Evolutionary conservation across 2,888 invertebrate genomes (phyloP).

Genomic region (Molanna angustata): DNA sequence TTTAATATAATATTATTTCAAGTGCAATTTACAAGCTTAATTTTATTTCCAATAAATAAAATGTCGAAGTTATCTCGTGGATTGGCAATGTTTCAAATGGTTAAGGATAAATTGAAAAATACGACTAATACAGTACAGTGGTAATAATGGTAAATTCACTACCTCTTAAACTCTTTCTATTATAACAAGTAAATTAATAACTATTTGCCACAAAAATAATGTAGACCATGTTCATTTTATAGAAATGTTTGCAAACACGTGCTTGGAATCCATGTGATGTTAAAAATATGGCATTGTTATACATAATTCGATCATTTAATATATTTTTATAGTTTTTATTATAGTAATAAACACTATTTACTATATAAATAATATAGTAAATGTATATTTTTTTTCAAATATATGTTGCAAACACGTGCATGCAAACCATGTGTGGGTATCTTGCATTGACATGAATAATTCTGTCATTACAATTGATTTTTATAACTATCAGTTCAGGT

Average conservation of each 20-base stretch:
- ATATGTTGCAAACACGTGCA: no score
- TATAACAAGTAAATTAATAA: not conserved
- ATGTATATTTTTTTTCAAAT: no score
- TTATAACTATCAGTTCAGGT: no score
- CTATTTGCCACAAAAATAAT: not conserved
- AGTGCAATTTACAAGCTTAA: not conserved
- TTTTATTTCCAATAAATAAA: not conserved
- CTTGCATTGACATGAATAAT: no score
- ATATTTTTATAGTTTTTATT: no score
- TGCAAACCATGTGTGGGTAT: no score
- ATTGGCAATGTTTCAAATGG: not conserved
- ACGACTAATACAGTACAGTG: not conserved
- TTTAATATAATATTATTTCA: not conserved
- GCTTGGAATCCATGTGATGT: not conserved
- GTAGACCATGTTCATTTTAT: not conserved
- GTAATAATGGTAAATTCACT: not conserved
- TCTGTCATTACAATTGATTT: no score
- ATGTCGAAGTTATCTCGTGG: not conserved
- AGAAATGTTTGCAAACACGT: not conserved
- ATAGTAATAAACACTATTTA: no score
- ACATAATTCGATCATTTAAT: no score
- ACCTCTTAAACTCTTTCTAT: not conserved
- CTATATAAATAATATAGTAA: no score
- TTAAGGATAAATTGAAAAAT: not conserved
- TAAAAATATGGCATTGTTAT: not conserved